A percentile compares a stretch with the other conserved stretches of the same genome.
Evolutionary conservation across 2,888 invertebrate genomes (phyloP).

Genomic region (Pediacus dermestoides): DNA sequence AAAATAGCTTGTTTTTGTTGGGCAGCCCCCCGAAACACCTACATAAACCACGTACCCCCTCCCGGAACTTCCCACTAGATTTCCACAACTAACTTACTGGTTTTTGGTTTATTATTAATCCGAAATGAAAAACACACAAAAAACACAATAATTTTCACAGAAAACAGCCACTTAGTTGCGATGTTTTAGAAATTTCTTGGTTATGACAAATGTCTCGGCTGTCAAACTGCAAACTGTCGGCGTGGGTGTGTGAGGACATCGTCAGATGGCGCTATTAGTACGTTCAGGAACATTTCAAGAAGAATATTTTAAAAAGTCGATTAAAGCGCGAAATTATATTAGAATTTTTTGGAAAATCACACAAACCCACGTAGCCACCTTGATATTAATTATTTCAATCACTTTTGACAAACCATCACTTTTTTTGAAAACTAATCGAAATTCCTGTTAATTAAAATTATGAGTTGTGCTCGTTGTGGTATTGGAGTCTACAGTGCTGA

Average conservation of each 20-base stretch:
- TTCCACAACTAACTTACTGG: no score
- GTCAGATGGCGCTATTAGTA: conserved; percentile 24
- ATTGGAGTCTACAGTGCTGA: conserved; percentile 31
- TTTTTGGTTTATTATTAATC: no score
- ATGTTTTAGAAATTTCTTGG: conserved; percentile 38
- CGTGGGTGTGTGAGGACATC: conserved; percentile 15
- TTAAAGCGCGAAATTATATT: no score
- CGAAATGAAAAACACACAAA: conserved; percentile 24
- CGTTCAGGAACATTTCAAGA: no score
- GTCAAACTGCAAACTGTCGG: conserved; percentile 19
- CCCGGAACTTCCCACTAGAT: no score
- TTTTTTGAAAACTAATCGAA: no score
- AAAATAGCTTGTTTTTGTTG: conserved; percentile 32
- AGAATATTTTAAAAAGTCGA: no score
- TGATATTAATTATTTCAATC: no score
- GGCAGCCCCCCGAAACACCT: conserved; percentile 29
- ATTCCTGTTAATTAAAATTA: conserved; percentile 13
- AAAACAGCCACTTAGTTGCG: conserved; percentile 29
- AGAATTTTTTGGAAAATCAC: no score
- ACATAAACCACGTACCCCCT: conserved; percentile 25
- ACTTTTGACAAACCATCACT: no score
- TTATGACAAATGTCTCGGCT: conserved; percentile 34
- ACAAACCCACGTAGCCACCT: no score
- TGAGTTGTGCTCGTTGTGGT: conserved; percentile 36
- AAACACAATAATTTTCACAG: conserved; percentile 28